A percentile compares a stretch with the other conserved stretches of the same genome.
phyloP scores from a whole-genome alignment of 2,888 invertebrate genomes.

The Papilio demoleus region DNA sequence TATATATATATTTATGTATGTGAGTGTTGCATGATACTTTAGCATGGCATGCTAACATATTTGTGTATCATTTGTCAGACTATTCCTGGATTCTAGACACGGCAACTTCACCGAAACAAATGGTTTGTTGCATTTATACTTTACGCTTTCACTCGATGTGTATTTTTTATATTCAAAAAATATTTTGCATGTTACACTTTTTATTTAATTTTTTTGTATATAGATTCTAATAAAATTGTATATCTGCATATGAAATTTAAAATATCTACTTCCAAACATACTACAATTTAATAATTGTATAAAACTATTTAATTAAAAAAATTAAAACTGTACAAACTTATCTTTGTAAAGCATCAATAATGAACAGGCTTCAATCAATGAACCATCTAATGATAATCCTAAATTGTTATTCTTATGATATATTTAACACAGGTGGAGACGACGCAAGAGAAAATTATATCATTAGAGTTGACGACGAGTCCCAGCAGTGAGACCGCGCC shows the following conservation, averaged over 20 bases:
- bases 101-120: conserved; percentile 75
- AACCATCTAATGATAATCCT: background rate
- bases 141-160: conserved; percentile 44
- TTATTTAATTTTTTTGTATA: conserved; percentile 15
- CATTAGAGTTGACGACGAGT: conserved; percentile 90
- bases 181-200: conserved; percentile 33
- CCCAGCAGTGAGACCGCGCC: conserved; percentile 84
- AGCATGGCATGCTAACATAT: conserved; percentile 81
- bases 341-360: background rate
- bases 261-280: background rate
- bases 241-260: conserved; percentile 4
- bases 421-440: conserved; percentile 89
- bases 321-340: background rate
- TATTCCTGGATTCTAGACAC: conserved; percentile 81
- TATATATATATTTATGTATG: conserved; percentile 47
- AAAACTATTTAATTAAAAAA: background rate
- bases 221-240: conserved; percentile 19
- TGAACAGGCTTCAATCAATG: conserved; percentile 17
- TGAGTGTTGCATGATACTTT: conserved; percentile 74
- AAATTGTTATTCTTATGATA: background rate
- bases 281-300: background rate
- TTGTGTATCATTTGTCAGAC: conserved; percentile 82
- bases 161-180: conserved; percentile 32
- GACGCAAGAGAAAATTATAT: conserved; percentile 95
- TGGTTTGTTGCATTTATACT: conserved; percentile 77